Base-by-base conservation (phyloP, 2,113 vertebrate genomes). In the Phodopus roborovskii region DNA sequence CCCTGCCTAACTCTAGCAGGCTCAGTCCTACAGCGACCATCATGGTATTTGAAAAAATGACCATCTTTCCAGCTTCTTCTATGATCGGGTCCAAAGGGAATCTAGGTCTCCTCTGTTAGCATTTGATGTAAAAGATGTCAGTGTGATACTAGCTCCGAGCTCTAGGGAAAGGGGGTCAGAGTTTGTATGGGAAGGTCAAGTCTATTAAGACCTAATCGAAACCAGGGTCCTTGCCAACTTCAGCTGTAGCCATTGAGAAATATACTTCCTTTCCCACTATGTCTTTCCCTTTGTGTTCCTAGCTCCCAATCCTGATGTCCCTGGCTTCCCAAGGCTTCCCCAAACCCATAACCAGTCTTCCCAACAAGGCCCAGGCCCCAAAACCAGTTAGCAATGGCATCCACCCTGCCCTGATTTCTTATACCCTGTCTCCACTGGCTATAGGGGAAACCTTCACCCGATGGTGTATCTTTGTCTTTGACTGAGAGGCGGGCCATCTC, bases 171-270 rank as follows among this genome's bases (percentile, higher is more conserved):
- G 68, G 24, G 36, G 13, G 16, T 58, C 85, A 64, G 60, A 16
- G 28, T 36, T 90, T 77, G 12, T 33, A 73, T 22, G 48, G 53
- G 64, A 93, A 39, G 78, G 60, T 53, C 53, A 95, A 77, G 64
- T 71, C 77, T 92, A 36, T 50, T 36, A 86, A 92, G 77, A 94
- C 22, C 71, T 70, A 48, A 88, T 84, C 64, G 74, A 45, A 86
- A 45, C 28, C 64, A 91, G 30, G 66, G 50, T 87, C 74, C 88
- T 92, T 19, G 58, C 56, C 24, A 87, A 77, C 62, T 68, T 78
- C 58, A n/a, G 53, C 62, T 11, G 6, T 33, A 56, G 68, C 73
- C 86, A 53, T 26, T 48, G 77, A 95, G 87, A 92, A 92, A 89
- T 89, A 85, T n/a, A 15, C 64, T 88, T 50, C 62, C 39, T 36